Conservation (phyloP, 2,888 invertebrate genomes). For the Lithosia quadra region DNA sequence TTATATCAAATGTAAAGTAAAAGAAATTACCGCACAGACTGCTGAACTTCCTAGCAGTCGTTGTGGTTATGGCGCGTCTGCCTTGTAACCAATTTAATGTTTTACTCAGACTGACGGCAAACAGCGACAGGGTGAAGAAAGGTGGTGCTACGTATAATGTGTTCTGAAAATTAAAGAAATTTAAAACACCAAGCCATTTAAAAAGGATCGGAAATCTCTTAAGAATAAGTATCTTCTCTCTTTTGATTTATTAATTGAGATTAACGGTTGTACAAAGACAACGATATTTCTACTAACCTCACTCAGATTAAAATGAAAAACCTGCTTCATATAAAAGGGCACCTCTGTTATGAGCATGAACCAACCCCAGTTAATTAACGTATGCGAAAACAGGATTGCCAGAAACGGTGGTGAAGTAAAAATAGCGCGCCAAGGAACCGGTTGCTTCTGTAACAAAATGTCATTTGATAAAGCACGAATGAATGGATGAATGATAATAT, state of each 20-base stretch:
- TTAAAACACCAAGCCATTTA: no score
- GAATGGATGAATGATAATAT: no score
- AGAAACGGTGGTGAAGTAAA: constrained; percentile 89
- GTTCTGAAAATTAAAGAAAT: constrained; percentile 81
- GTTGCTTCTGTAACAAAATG: constrained; percentile 73
- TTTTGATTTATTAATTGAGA: no score
- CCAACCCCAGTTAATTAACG: constrained; percentile 73
- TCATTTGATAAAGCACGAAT: no score
- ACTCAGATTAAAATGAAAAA: constrained; percentile 91
- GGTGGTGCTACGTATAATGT: constrained; percentile 92
- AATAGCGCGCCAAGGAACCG: constrained; percentile 91
- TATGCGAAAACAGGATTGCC: constrained; percentile 92
- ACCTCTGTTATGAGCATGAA: constrained; percentile 21
- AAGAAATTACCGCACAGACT: constrained; percentile 89
- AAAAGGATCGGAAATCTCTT: no score
- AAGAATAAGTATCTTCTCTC: no score
- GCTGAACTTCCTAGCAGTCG: constrained; percentile 91
- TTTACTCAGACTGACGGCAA: constrained; percentile 90
- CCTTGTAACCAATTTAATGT: constrained; percentile 88
- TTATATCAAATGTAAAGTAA: no score
- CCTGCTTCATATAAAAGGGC: constrained; percentile 91
- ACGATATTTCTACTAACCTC: constrained; percentile 87
- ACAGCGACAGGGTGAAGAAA: constrained; percentile 93
- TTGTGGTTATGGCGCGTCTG: constrained; percentile 89
- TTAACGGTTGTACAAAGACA: no score